These are phyloP conservation scores for Silvanus unidentatus DNA, from an alignment of 2,888 invertebrate species.

Conservation along the genomic window DNA sequence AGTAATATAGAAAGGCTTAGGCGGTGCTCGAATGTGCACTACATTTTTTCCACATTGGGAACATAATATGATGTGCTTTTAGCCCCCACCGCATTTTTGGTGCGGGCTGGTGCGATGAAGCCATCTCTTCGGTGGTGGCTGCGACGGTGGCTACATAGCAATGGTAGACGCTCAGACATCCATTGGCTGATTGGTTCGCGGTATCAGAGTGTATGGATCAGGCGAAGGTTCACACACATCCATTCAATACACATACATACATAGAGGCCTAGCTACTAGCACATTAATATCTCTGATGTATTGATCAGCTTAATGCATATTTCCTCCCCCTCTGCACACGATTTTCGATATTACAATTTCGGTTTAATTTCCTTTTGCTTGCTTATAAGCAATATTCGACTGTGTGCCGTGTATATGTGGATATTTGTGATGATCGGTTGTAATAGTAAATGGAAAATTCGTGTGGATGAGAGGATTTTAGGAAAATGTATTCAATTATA, in stretches of 20 bases:
- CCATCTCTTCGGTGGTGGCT: slow-evolving; percentile 9
- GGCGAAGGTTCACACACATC: slow-evolving; percentile 22
- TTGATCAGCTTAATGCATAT: slow-evolving; percentile 39
- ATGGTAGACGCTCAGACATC: slow-evolving; percentile 25
- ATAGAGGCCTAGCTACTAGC: slow-evolving; percentile 15
- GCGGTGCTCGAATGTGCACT: slow-evolving; percentile 22
- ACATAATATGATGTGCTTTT: no score
- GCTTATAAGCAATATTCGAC: slow-evolving; percentile 27
- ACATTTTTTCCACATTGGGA: slow-evolving; percentile 19
- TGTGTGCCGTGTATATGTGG: slow-evolving; percentile 2
- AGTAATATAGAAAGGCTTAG: slow-evolving; percentile 16
- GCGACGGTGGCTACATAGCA: slow-evolving; percentile 19
- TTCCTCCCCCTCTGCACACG: slow-evolving; percentile 24
- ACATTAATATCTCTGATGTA: slow-evolving; percentile 39
- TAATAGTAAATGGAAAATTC: background rate
- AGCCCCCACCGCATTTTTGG: no score
- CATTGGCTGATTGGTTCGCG: slow-evolving; percentile 33
- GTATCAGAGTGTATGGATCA: slow-evolving; percentile 15
- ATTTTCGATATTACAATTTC: slow-evolving; percentile 37
- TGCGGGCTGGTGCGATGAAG: no score
- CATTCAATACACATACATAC: background rate
- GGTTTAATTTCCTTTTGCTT: slow-evolving; percentile 33
- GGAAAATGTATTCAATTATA: background rate
- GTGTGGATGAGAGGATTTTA: background rate
- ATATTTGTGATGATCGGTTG: no score